These are phyloP conservation scores for Discoglossus pictus DNA, from an alignment of 2,797 vertebrate species.

Conservation along the genomic window DNA sequence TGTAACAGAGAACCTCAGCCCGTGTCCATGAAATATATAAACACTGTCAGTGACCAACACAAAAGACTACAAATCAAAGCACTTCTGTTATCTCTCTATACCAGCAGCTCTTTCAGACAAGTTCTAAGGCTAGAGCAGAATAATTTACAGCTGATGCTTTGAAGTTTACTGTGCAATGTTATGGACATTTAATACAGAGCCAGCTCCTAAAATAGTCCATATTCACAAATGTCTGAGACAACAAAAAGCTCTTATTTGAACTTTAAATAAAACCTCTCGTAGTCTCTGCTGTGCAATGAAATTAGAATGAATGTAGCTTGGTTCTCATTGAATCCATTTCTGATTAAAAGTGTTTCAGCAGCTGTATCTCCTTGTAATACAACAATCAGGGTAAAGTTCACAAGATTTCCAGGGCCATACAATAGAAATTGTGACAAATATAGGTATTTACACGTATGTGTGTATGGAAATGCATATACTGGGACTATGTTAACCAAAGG, in stretches of 20 bases:
- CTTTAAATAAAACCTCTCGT: conserved; percentile 36
- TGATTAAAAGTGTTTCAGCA: conserved; percentile 32
- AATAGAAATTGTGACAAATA: neutral
- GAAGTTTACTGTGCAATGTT: conserved; percentile 63
- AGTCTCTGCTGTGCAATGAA: conserved; percentile 19
- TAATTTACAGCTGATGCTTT: conserved; percentile 65
- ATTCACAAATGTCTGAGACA: conserved; percentile 51
- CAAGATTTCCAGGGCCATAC: conserved; percentile 3
- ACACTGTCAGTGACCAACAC: conserved; percentile 51
- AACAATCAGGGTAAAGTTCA: conserved; percentile 36
- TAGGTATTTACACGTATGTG: too few relatives aligned
- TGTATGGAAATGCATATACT: neutral
- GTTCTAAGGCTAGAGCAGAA: conserved; percentile 58
- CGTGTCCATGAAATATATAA: conserved; percentile 62
- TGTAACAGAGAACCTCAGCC: conserved; percentile 58
- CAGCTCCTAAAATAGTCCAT: conserved; percentile 55
- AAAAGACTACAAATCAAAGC: conserved; percentile 68
- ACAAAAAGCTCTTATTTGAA: conserved; percentile 38
- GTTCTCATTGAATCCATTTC: conserved; percentile 33
- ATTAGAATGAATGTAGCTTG: conserved; percentile 39
- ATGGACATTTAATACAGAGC: conserved; percentile 59
- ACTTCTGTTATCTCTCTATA: conserved; percentile 59
- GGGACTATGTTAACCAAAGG: neutral
- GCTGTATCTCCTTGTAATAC: conserved; percentile 27
- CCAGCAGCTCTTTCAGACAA: conserved; percentile 64